Evolutionary conservation across 2,113 vertebrate genomes (phyloP), one percentile per base, ranked within the genome.

Genomic region (Pycnonotus jocosus): DNA sequence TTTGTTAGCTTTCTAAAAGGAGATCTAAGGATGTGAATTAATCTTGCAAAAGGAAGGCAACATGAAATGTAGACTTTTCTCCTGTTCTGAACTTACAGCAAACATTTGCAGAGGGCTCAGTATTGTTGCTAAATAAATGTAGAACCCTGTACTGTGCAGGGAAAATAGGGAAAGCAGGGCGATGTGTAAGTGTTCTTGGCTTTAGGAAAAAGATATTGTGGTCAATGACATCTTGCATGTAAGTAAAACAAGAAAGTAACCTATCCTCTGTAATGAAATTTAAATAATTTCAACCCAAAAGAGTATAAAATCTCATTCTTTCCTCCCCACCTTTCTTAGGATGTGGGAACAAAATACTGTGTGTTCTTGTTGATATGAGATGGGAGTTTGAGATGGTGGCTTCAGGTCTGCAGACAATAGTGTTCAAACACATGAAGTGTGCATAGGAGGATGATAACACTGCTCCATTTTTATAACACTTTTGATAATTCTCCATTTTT

Each of bases 21-120:
- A 88, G 65, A 73, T 58, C 40, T 82, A 72, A 94, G 92, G 69
- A 90, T 92, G 72, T 94, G 91, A 97, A 93, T 94, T 90, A 89
- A 92, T 62, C 77, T 90, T 93, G 73, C 84, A 95, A 72, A 91
- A 97, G 91, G 89, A 97, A 96, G 90, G 92, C 93, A 96, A 54
- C 23, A 47, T 68, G 70, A 95, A 96, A 81, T 87, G 84, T 57
- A 92, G 72, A 31, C 81, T 90, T 74, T 90, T 92, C 58, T 92
- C 37, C 35, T 81, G 23, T 86, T 87, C 45, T 61, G 90, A 91
- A 77, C 60, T 94, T 81, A 31, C 0, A 72, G 60, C 78, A 92
- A 48, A 83, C 35, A n/a, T 70, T 82, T 93, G 79, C 48, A 28
- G 65, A 61, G 30, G 51, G 33, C 27, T 90, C 11, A 11, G 23